Evolutionary conservation across 1,140 invertebrate genomes (phyloP), one percentile per base, ranked within the genome.

Genomic region (Cydia strobilella): DNA sequence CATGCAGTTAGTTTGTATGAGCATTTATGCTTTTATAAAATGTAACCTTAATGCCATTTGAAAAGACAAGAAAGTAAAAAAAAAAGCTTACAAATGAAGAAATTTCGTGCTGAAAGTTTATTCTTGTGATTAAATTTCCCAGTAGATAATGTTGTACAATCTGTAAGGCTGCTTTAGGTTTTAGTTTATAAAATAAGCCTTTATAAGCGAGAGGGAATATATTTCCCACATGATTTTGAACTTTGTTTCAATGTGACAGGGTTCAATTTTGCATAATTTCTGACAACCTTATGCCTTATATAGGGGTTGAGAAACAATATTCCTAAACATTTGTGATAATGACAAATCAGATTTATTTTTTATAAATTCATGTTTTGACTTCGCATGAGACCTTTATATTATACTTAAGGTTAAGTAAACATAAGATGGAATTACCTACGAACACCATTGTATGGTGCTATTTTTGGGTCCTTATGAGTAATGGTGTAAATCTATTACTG

Each of bases 311-410:
- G 10, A 35, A 18, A 69, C 65, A 69, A 69, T 69, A 69, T 69
- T 69, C 65, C 65, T 69, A 69, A 7, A 69, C 10, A 35, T 35
- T 66, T 69, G 65, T 69, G 65, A 69, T 69, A 69, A 69, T 69
- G n/a, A 69, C 31, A 42, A 69, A 69, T 69, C 27, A 35, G 31
- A 69, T 39, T 35, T 69, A 65, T 27, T n/a, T 35, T 69, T 69
- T 69, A 35, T 69, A 69, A 35, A 69, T 69, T 18, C 27, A 69
- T 69, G 35, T 69, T 69, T 59, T 66, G n/a, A 66, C 63, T 66
- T 18, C 65, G 42, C 65, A 39, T 69, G 7, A 65, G 31, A 69
- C 42, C 31, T 66, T 42, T 69, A 69, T 69, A 39, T 18, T 35
- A 31, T 66, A 31, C 25, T 42, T 31, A 23, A 31, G 27, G 12